Evolutionary conservation across 2,113 vertebrate genomes (phyloP).

Genomic region (Lagopus leucura): DNA sequence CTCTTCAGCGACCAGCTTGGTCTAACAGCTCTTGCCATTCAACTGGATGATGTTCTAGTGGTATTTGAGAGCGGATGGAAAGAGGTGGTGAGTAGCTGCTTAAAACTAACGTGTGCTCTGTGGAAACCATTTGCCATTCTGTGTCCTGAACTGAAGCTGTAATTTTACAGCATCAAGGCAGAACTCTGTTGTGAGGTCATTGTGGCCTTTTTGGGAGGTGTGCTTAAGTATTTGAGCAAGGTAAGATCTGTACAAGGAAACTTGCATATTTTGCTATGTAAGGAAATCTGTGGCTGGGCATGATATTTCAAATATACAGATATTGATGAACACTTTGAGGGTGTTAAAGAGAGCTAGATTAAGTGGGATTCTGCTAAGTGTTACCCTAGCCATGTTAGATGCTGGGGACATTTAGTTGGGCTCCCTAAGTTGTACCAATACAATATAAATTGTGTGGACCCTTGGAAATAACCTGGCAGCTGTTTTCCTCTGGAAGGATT

Average conservation of each 20-base stretch:
- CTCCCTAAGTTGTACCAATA: neutral
- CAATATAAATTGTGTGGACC: neutral
- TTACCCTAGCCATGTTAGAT: neutral
- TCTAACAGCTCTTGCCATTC: neutral
- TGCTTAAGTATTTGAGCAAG: neutral
- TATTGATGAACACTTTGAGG: neutral
- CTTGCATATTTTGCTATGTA: neutral
- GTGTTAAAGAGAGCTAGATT: neutral
- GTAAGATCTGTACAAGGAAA: neutral
- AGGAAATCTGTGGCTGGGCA: neutral
- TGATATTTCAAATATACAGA: neutral
- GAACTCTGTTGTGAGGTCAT: neutral
- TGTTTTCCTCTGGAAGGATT: neutral
- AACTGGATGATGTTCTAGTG: neutral
- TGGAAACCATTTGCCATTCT: neutral
- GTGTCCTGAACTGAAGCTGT: neutral
- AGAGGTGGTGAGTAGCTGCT: neutral
- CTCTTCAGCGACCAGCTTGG: neutral
- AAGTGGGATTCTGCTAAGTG: neutral
- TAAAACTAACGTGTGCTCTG: neutral
- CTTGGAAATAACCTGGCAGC: rapidly evolving
- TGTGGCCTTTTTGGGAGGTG: neutral
- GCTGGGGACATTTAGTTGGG: neutral
- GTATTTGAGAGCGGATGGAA: slow-evolving; percentile 3
- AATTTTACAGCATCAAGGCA: neutral